Conservation (phyloP, 2,888 invertebrate species). For the Dasypolia templi region DNA sequence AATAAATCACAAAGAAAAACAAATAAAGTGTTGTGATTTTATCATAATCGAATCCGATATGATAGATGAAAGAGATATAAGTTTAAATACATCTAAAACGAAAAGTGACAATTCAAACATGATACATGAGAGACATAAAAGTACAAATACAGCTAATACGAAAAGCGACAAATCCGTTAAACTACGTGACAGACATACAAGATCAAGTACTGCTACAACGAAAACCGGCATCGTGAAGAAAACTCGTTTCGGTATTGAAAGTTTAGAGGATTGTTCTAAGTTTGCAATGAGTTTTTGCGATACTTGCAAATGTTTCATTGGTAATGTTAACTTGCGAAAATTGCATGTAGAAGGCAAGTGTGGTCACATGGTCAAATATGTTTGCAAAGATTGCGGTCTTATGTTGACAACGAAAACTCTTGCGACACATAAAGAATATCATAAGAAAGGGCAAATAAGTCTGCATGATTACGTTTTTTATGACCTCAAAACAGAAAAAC, state of each 20-base stretch:
- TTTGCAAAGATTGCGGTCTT: conserved; percentile 80
- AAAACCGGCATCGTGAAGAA: conserved; percentile 1
- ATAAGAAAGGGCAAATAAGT: conserved; percentile 70
- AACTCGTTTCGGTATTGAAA: conserved; percentile 1
- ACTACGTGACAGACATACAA: conserved; percentile 3
- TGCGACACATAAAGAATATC: conserved; percentile 72
- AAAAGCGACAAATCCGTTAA: conserved; percentile 27
- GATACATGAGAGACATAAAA: neutral
- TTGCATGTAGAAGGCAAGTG: conserved; percentile 73
- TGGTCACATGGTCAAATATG: conserved; percentile 65
- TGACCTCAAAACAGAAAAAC: conserved; percentile 71
- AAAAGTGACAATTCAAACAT: neutral
- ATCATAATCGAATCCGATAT: conserved; percentile 63
- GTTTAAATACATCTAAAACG: neutral
- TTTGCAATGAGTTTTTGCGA: conserved; percentile 72
- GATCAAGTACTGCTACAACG: conserved; percentile 28
- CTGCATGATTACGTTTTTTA: conserved; percentile 79
- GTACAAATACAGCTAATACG: conserved; percentile 53
- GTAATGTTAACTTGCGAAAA: conserved; percentile 54
- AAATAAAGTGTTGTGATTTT: conserved; percentile 63
- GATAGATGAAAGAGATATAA: conserved; percentile 24
- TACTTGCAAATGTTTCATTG: conserved; percentile 78
- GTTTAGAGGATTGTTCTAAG: conserved; percentile 18
- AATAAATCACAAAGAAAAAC: conserved; percentile 62
- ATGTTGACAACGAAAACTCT: conserved; percentile 71